These are phyloP conservation scores for Dicerorhinus sumatrensis DNA, from an alignment of 2,113 vertebrate species.

Conservation along the genomic window DNA sequence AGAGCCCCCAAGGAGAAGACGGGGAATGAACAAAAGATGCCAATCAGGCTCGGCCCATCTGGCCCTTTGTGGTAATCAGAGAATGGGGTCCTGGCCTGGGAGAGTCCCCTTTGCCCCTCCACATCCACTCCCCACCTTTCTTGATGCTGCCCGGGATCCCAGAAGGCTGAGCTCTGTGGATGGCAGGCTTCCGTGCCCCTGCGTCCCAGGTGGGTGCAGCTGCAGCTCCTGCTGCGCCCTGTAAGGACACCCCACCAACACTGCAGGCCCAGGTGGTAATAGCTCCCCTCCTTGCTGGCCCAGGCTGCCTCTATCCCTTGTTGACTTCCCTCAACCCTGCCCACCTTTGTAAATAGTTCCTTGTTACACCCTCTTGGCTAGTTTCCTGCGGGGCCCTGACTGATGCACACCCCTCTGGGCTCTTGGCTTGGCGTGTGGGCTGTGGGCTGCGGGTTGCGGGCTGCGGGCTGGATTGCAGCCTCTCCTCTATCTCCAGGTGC, in stretches of 20 bases:
- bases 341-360: neutral
- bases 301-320: neutral
- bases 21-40: neutral
- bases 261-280: neutral
- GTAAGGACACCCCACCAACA: neutral
- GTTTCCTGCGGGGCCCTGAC: neutral
- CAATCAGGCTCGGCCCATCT: rapidly evolving
- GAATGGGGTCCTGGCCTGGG: neutral
- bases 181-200: neutral
- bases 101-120: neutral
- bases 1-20: neutral
- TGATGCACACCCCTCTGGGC: neutral
- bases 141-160: neutral
- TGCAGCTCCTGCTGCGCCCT: neutral
- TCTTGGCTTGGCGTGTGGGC: neutral
- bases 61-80: neutral
- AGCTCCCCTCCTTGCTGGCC: neutral
- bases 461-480: neutral
- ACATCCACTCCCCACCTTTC: neutral
- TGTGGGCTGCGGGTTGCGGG: neutral
- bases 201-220: neutral
- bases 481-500: too few species aligned
- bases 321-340: neutral
- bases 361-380: neutral
- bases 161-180: neutral